A percentile compares a stretch with the other conserved stretches of the same genome.
phyloP scores from a whole-genome alignment of 2,888 invertebrate genomes.

The Clanis bilineata region DNA sequence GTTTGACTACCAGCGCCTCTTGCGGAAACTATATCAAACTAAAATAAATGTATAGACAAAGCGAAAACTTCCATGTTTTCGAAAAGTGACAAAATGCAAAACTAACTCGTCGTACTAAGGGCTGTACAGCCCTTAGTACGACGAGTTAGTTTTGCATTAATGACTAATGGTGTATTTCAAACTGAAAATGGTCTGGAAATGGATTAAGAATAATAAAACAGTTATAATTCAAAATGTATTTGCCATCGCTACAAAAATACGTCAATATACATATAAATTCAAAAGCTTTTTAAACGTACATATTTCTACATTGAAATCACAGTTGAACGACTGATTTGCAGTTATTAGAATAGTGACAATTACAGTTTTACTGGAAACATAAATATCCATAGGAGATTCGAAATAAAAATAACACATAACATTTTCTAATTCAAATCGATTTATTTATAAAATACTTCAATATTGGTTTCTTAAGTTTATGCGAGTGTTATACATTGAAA shows the following conservation, averaged over 20 bases:
- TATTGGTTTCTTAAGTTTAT: too few species aligned
- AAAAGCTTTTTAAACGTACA: constrained; percentile 24
- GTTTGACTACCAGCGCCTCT: too few species aligned
- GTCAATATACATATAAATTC: constrained; percentile 37
- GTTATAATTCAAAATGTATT: constrained; percentile 55
- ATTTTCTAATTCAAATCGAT: not conserved
- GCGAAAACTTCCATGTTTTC: too few species aligned
- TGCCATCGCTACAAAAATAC: constrained; percentile 63
- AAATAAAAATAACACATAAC: constrained; percentile 9
- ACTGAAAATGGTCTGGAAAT: too few species aligned
- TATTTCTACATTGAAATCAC: not conserved
- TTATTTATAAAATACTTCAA: not conserved
- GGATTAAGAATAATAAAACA: constrained; percentile 33
- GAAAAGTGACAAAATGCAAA: too few species aligned
- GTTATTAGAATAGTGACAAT: not conserved
- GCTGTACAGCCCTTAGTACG: too few species aligned
- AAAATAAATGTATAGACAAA: too few species aligned
- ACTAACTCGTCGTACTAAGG: too few species aligned
- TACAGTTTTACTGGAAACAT: not conserved
- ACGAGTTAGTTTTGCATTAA: too few species aligned
- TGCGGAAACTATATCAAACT: too few species aligned
- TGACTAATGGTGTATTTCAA: too few species aligned
- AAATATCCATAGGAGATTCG: constrained; percentile 7
- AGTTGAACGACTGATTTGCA: not conserved
- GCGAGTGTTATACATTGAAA: too few species aligned